Conservation (phyloP, 2,888 invertebrate species). For the Priocnemis perturbator region DNA sequence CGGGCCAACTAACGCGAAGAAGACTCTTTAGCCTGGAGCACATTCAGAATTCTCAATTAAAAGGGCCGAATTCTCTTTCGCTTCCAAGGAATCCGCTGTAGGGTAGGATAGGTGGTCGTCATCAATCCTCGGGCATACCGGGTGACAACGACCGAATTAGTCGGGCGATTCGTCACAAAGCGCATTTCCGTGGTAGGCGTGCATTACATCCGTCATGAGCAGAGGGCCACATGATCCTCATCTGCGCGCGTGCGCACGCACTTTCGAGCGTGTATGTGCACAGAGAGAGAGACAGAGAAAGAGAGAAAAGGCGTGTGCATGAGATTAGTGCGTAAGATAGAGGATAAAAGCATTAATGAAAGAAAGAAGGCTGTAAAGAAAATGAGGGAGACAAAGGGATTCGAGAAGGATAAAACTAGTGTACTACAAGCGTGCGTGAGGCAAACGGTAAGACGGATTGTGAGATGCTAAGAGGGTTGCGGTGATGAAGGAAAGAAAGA, state of each 20-base stretch:
- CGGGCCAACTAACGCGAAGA: too few relatives aligned
- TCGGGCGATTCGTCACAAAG: slow-evolving; percentile 63
- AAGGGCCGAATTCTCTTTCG: slow-evolving; percentile 19
- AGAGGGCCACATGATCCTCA: slow-evolving; percentile 43
- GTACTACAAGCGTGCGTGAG: too few relatives aligned
- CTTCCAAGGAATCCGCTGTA: slow-evolving; percentile 11
- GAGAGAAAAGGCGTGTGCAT: background rate
- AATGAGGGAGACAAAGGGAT: too few relatives aligned
- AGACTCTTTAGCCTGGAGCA: too few relatives aligned
- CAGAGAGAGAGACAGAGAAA: background rate
- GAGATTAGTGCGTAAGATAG: too few relatives aligned
- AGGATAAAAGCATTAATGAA: too few relatives aligned
- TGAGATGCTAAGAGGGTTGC: background rate
- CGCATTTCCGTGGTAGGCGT: slow-evolving; percentile 57
- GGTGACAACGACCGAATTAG: slow-evolving; percentile 63
- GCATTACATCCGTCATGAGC: slow-evolving; percentile 48
- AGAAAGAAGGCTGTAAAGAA: too few relatives aligned
- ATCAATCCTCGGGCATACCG: slow-evolving; percentile 49
- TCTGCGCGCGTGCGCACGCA: slow-evolving; percentile 29
- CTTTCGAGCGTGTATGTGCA: slow-evolving; percentile 20
- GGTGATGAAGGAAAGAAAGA: background rate
- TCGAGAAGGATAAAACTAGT: background rate
- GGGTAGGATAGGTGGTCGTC: slow-evolving; percentile 55
- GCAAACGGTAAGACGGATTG: background rate
- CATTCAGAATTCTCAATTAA: slow-evolving; percentile 48